Evolutionary conservation across 1,140 invertebrate species (phyloP).

Genomic region (Drosophila ambigua): DNA sequence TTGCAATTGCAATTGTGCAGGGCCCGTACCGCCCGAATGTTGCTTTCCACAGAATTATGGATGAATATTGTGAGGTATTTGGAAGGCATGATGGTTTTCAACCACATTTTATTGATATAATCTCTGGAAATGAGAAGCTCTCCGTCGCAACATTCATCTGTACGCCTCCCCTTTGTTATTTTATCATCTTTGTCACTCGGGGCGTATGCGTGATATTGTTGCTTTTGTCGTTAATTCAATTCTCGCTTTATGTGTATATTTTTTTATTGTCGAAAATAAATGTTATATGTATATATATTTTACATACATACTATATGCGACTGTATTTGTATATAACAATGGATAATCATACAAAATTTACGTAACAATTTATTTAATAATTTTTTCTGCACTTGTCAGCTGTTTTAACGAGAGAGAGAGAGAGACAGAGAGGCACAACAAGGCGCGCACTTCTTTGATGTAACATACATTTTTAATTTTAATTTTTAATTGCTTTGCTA

Average conservation of each 20-base stretch:
- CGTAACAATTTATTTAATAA: slow-evolving; percentile 54
- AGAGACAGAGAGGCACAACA: not conserved
- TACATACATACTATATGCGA: slow-evolving; percentile 1
- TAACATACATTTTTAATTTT: slow-evolving; percentile 69
- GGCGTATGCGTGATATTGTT: slow-evolving; percentile 40
- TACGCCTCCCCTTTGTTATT: slow-evolving; percentile 13
- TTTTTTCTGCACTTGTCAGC: slow-evolving; percentile 62
- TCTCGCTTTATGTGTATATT: slow-evolving; percentile 17
- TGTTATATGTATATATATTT: not conserved
- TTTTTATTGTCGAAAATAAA: slow-evolving; percentile 16
- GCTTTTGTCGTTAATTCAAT: slow-evolving; percentile 36
- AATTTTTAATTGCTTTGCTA: slow-evolving; percentile 68
- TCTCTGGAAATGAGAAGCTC: no score
- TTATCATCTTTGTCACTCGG: slow-evolving; percentile 26
- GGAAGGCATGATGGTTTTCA: no score
- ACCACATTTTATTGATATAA: no score
- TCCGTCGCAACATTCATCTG: no score
- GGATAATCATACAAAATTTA: slow-evolving; percentile 42
- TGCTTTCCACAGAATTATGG: slow-evolving; percentile 19
- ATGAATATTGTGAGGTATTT: not conserved
- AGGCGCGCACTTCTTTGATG: slow-evolving; percentile 5
- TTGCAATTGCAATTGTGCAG: slow-evolving; percentile 64
- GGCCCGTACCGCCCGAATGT: not conserved
- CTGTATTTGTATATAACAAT: no score
- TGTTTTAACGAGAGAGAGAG: slow-evolving; percentile 28